Evolutionary conservation across 2,113 vertebrate genomes (phyloP).

Genomic region (Petromus typicus): DNA sequence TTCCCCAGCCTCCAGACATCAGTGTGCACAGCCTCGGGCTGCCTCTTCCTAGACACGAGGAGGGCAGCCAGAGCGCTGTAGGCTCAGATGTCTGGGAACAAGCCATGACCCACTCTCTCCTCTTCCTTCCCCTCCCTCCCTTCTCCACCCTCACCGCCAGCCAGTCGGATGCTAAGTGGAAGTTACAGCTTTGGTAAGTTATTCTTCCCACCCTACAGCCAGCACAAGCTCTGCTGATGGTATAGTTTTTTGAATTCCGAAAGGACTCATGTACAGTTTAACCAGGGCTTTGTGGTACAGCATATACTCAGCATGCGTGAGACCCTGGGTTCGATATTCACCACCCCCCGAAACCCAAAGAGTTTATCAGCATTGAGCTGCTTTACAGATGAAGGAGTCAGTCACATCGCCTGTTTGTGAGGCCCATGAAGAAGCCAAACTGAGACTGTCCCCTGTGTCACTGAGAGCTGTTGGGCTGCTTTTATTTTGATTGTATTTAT

Average conservation of each 20-base stretch:
- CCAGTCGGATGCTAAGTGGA: constrained; percentile 93
- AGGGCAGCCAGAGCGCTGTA: not conserved
- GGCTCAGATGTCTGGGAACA: not conserved
- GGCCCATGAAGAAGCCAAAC: not conserved
- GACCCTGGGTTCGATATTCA: not conserved
- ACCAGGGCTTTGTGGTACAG: not conserved
- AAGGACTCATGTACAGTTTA: not conserved
- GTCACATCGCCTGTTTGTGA: not conserved
- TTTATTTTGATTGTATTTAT: constrained; percentile 28
- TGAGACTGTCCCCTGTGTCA: not conserved
- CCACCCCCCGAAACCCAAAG: not conserved
- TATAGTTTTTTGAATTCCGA: not conserved
- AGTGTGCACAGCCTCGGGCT: not conserved
- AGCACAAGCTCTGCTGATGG: not conserved
- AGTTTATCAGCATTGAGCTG: not conserved
- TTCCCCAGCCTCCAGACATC: not conserved
- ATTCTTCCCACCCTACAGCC: not conserved
- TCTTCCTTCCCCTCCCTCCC: constrained; percentile 48
- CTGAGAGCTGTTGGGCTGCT: not conserved
- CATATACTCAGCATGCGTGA: not conserved
- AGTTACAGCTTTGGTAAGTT: constrained; percentile 92
- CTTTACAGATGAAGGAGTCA: not conserved
- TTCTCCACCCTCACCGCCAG: constrained; percentile 79
- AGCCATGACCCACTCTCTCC: constrained; percentile 51
- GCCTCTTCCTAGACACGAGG: not conserved